Percentiles rank a stretch among this genome's conserved stretches.
Conservation (phyloP, 2,113 vertebrate species). For the Bambusicola thoracicus region DNA sequence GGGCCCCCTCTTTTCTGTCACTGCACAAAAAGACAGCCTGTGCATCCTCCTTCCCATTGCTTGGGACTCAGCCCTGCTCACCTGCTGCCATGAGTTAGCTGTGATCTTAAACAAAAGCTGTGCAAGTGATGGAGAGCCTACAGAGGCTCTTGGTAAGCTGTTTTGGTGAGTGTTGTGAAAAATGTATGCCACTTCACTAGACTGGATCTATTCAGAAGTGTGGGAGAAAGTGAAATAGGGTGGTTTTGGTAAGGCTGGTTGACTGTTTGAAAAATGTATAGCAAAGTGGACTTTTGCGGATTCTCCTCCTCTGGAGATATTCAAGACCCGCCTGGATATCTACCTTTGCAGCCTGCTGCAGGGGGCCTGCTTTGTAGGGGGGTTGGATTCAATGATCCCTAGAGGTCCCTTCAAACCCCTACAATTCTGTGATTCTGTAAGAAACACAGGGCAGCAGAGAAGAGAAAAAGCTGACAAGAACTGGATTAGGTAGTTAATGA, state of each 20-base stretch:
- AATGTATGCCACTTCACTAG: fast-evolving
- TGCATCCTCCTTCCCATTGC: background rate
- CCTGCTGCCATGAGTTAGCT: background rate
- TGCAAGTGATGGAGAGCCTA: background rate
- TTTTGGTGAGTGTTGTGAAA: background rate
- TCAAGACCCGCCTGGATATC: too few relatives aligned
- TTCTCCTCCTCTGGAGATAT: too few relatives aligned
- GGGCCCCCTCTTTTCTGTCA: background rate
- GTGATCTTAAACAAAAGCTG: background rate
- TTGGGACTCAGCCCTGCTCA: background rate
- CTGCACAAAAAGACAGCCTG: background rate
- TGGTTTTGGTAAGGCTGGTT: background rate
- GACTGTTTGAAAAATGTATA: background rate
- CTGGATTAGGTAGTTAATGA: slow-evolving; percentile 10
- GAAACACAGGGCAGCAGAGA: slow-evolving; percentile 12
- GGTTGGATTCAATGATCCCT: too few relatives aligned
- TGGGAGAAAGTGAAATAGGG: background rate
- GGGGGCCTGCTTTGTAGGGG: too few relatives aligned
- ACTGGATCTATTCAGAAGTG: background rate
- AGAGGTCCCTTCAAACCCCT: too few relatives aligned
- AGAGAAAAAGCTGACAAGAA: background rate
- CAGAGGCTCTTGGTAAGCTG: background rate
- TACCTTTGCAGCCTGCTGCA: too few relatives aligned
- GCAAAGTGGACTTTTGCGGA: background rate
- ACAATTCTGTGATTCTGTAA: background rate